Percentiles rank a stretch among this genome's conserved stretches.
Evolutionary conservation across 2,113 vertebrate genomes (phyloP).

Genomic region (Psilopogon haemacephalus): DNA sequence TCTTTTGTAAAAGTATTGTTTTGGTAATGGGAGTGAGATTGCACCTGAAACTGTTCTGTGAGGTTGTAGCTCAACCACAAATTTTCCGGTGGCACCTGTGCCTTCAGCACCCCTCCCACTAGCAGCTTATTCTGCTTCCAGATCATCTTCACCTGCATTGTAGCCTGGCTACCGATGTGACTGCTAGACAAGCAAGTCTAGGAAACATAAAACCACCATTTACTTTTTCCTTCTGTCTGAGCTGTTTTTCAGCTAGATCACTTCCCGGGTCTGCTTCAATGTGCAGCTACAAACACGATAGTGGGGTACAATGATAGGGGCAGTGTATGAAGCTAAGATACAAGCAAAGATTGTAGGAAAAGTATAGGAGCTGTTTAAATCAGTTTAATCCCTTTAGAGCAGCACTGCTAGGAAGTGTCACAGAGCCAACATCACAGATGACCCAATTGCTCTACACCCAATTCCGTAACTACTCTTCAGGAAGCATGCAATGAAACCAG

Average conservation of each 20-base stretch:
- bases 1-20: background rate
- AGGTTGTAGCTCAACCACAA: background rate
- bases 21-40: background rate
- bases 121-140: background rate
- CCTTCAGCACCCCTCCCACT: background rate
- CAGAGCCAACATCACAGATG: background rate
- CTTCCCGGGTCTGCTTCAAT: background rate
- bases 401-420: rapidly evolving
- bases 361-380: rapidly evolving
- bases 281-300: background rate
- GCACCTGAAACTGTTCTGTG: background rate
- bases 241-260: background rate
- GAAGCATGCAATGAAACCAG: background rate
- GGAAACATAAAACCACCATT: background rate
- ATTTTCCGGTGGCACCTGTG: background rate
- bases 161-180: no score
- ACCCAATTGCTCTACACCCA: background rate
- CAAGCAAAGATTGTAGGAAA: rapidly evolving
- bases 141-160: background rate
- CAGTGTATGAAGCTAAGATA: background rate
- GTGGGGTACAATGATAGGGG: background rate
- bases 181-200: background rate
- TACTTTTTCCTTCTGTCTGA: background rate
- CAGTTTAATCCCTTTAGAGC: background rate
- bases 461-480: background rate